A percentile compares a stretch with the other conserved stretches of the same genome.
These are phyloP conservation scores for Ornithoptera alexandrae DNA, from an alignment of 2,888 invertebrate genomes.

Conservation along the genomic window DNA sequence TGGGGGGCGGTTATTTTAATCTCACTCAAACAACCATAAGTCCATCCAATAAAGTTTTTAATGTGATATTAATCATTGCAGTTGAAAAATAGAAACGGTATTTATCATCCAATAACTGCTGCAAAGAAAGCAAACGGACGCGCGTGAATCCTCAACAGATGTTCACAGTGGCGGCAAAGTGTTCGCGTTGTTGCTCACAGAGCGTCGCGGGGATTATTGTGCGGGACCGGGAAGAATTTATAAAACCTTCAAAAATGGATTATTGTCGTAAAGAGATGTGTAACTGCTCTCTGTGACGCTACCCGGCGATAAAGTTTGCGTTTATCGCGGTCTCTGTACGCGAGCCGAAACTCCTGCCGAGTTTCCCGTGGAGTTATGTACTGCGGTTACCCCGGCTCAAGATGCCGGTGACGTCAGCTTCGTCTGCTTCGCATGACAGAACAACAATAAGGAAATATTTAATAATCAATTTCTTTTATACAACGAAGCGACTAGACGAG, in stretches of 20 bases:
- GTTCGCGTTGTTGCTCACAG: conserved; percentile 40
- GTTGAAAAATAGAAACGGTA: too few relatives aligned
- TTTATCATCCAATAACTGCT: too few relatives aligned
- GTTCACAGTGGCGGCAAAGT: conserved; percentile 18
- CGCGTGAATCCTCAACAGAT: conserved; percentile 30
- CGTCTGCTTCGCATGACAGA: background rate
- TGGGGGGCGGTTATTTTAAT: too few relatives aligned
- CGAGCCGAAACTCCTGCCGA: conserved; percentile 35
- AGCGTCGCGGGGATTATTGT: conserved; percentile 47
- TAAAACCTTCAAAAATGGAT: conserved; percentile 63
- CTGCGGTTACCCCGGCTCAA: background rate
- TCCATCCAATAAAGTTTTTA: too few relatives aligned
- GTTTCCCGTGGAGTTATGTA: conserved; percentile 23
- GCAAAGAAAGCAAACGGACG: background rate
- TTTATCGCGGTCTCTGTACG: conserved; percentile 65
- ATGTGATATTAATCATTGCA: too few relatives aligned
- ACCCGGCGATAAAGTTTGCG: conserved; percentile 54
- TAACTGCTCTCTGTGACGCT: conserved; percentile 43
- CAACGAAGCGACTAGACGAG: too few relatives aligned
- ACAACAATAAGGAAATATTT: too few relatives aligned
- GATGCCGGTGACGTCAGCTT: background rate
- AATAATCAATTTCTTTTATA: too few relatives aligned
- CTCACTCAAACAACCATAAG: too few relatives aligned
- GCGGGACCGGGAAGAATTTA: conserved; percentile 49
- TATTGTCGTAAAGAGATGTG: conserved; percentile 65